phyloP scores from a whole-genome alignment of 2,113 vertebrate species.

The Odocoileus hemionus region DNA sequence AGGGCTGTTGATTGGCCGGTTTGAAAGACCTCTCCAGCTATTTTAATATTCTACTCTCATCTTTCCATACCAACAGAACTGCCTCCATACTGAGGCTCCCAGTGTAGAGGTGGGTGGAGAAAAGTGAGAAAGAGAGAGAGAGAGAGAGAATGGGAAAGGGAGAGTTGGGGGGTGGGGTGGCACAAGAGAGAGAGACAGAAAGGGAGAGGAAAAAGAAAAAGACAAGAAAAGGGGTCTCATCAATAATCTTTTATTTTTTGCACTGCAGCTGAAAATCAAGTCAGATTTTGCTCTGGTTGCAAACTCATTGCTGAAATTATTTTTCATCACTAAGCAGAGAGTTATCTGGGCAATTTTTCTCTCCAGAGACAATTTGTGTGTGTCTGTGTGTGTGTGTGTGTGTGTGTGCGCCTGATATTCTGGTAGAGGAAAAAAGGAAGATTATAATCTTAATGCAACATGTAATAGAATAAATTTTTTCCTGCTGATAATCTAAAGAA shows the following conservation, averaged over 20 bases:
- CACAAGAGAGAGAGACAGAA: background rate
- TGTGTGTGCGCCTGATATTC: background rate
- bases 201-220: background rate
- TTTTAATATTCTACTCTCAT: constrained; percentile 42
- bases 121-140: no score
- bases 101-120: background rate
- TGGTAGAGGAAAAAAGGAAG: background rate
- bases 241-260: constrained; percentile 29
- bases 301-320: constrained; percentile 40
- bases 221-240: background rate
- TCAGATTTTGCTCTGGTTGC: constrained; percentile 12
- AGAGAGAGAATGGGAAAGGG: background rate
- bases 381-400: background rate
- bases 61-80: background rate
- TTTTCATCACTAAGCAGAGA: constrained; percentile 27
- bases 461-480: constrained; percentile 37
- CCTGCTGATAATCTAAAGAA: constrained; percentile 47
- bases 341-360: constrained; percentile 42
- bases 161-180: rapidly evolving
- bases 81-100: background rate
- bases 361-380: background rate
- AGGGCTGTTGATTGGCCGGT: constrained; percentile 26
- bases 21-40: constrained; percentile 47
- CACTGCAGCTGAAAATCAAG: constrained; percentile 20
- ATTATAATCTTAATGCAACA: constrained; percentile 52